Evolutionary conservation across 2,113 vertebrate species (phyloP).

Genomic region (Callocephalon fimbriatum): DNA sequence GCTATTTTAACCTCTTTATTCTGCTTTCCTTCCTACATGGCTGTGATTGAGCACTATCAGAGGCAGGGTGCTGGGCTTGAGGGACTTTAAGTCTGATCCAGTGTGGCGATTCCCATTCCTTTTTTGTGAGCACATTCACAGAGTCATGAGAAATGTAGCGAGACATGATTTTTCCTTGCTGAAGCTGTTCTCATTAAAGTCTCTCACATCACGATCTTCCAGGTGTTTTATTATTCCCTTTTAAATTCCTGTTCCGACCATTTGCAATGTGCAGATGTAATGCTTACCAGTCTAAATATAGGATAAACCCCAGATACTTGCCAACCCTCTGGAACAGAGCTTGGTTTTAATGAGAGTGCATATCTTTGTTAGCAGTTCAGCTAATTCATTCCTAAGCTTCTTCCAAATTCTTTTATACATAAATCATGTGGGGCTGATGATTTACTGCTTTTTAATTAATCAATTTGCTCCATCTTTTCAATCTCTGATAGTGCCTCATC

Average conservation of each 20-base stretch:
- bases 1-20: neutral
- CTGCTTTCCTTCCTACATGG: neutral
- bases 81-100: neutral
- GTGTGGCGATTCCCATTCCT: neutral
- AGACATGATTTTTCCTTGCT: neutral
- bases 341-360: slow-evolving; percentile 50
- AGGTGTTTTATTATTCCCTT: slow-evolving; percentile 71
- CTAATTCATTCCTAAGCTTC: slow-evolving; percentile 56
- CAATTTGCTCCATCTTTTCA: slow-evolving; percentile 45
- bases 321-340: slow-evolving; percentile 19
- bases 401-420: slow-evolving; percentile 54
- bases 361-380: slow-evolving; percentile 50
- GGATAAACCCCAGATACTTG: slow-evolving; percentile 27
- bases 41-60: neutral
- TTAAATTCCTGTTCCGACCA: slow-evolving; percentile 48
- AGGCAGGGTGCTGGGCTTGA: neutral
- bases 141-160: neutral
- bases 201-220: neutral
- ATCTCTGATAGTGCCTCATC: slow-evolving; percentile 3
- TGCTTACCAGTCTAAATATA: slow-evolving; percentile 50
- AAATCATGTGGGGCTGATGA: slow-evolving; percentile 48
- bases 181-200: slow-evolving; percentile 49
- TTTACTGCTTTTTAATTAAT: slow-evolving; percentile 66
- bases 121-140: neutral
- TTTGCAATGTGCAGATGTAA: slow-evolving; percentile 36